phyloP scores from a whole-genome alignment of 2,113 vertebrate species.

The Corythornis cristatus region DNA sequence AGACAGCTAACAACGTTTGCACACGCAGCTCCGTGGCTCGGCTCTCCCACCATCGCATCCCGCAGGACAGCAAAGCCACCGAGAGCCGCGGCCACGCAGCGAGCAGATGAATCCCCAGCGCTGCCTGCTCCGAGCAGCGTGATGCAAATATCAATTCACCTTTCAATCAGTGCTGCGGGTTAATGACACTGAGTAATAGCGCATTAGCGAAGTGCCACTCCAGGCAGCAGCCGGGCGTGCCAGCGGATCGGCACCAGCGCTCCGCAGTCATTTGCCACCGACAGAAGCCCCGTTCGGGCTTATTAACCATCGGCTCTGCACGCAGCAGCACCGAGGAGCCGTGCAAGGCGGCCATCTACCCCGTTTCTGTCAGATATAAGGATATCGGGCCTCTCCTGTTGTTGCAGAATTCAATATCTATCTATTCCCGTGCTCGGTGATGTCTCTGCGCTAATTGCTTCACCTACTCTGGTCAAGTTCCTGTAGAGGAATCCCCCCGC shows the following conservation, averaged over 20 bases:
- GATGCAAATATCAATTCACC: slow-evolving; percentile 77
- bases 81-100: neutral
- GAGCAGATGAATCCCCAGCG: slow-evolving; percentile 26
- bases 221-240: slow-evolving; percentile 81
- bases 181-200: slow-evolving; percentile 87
- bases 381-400: slow-evolving; percentile 69
- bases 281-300: slow-evolving; percentile 79
- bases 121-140: slow-evolving; percentile 46
- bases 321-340: slow-evolving; percentile 64
- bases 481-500: neutral
- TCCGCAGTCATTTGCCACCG: slow-evolving; percentile 80
- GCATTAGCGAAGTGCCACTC: slow-evolving; percentile 82
- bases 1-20: neutral
- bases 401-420: slow-evolving; percentile 53
- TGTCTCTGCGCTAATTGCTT: slow-evolving; percentile 65
- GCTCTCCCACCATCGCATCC: neutral
- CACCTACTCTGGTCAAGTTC: neutral
- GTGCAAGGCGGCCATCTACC: slow-evolving; percentile 75
- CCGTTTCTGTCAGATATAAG: slow-evolving; percentile 81
- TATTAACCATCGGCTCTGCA: slow-evolving; percentile 83
- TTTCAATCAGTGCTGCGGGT: slow-evolving; percentile 79
- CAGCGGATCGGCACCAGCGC: slow-evolving; percentile 81
- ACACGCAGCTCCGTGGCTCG: neutral
- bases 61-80: no score
- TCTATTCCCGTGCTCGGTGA: slow-evolving; percentile 1